Evolutionary conservation across 2,797 vertebrate species (phyloP), one percentile per base, ranked within the genome.

Genomic region (Tauraco hartlaubi): DNA sequence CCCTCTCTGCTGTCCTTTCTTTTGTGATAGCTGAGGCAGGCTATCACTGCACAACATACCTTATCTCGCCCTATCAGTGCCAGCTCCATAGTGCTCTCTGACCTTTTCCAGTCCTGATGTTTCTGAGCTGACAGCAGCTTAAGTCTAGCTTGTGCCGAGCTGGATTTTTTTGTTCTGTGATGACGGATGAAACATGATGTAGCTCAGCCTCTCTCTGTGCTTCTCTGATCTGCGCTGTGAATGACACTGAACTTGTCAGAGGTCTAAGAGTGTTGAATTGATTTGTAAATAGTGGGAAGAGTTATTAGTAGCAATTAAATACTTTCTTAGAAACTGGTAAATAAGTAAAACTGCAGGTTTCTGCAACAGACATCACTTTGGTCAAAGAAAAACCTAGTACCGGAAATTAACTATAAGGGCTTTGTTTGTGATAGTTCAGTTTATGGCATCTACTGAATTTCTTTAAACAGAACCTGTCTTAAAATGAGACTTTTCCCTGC

Each of bases 61-160:
- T 71, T 85, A 62, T 71, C 88, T 79, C 0, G 0, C 56, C 19
- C 44, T 77, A 44, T 82, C 71, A 26, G 28, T 68, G 72, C 77
- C 83, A 92, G 63, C 64, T 87, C 68, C 66, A 6, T 1, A 13
- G 85, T 14, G 41, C 76, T 71, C 52, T 63, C 67, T 93, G 92
- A 92, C 93, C 93, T 95, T 90, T 87, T 72, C 83, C 85, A 96
- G 83, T 58, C 88, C 75, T 93, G 54, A 77, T 68, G 48, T 76
- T 91, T 85, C 61, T 83, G 88, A 95, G 61, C 77, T 77, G 88
- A 85, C 73, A 49, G 80, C 68, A 88, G 41, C 41, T 73, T 67
- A 64, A 37, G 71, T 52, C 55, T 61, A 54, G 15, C 39, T 82
- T 68, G 54, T 89, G 85, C 63, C 88, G 80, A 67, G 63, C 25